Percentiles rank a stretch among this genome's conserved stretches.
These are phyloP conservation scores for Clitarchus hookeri DNA, from an alignment of 2,888 invertebrate species.

Conservation along the genomic window DNA sequence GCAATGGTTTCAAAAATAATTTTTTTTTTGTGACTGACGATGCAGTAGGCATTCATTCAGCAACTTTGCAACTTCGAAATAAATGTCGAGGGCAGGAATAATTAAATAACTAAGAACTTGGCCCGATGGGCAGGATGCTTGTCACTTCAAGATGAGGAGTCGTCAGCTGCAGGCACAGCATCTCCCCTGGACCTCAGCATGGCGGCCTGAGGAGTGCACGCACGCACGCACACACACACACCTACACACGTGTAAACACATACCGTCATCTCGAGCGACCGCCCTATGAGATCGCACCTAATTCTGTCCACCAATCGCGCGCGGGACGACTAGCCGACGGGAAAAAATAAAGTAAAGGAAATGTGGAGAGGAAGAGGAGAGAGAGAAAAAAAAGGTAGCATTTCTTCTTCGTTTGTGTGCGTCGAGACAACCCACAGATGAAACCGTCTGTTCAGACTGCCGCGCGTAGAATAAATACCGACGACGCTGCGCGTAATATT, in stretches of 20 bases:
- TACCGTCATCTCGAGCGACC: background rate
- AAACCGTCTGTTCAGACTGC: too few species aligned
- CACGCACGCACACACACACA: conserved; percentile 17
- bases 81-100: too few species aligned
- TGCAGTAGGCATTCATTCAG: too few species aligned
- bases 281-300: conserved; percentile 17
- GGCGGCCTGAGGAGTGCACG: conserved; percentile 74
- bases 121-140: background rate
- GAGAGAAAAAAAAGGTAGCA: background rate
- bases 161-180: background rate
- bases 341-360: background rate
- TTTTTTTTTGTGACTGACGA: too few species aligned
- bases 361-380: background rate
- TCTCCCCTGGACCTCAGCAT: conserved; percentile 82
- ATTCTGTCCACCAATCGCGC: conserved; percentile 21
- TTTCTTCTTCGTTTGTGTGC: background rate
- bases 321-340: background rate
- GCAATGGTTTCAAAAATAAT: too few species aligned
- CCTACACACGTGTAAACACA: background rate
- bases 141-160: background rate
- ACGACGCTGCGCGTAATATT: too few species aligned
- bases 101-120: too few species aligned
- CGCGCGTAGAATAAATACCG: too few species aligned
- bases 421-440: background rate
- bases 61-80: too few species aligned